A percentile compares a stretch with the other conserved stretches of the same genome.
phyloP scores from a whole-genome alignment of 1,140 invertebrate genomes.

The Drosophila athabasca region DNA sequence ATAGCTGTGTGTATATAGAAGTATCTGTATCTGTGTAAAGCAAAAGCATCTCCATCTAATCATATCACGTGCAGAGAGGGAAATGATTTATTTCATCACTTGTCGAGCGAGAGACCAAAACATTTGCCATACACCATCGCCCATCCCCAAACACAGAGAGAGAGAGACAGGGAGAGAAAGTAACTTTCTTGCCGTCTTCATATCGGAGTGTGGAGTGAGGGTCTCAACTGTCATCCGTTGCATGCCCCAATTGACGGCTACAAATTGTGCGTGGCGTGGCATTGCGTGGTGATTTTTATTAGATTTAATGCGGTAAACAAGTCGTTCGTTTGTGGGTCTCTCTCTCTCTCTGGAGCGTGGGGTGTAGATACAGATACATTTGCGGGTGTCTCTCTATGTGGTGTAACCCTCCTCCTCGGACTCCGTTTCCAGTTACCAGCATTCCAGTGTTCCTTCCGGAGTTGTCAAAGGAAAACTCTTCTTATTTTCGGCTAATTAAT shows the following conservation, averaged over 20 bases:
- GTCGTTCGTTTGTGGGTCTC: slow-evolving; percentile 18
- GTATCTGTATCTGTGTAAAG: slow-evolving; percentile 5
- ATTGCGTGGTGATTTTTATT: slow-evolving; percentile 57
- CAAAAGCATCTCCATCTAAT: slow-evolving; percentile 53
- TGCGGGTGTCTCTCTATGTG: too few species aligned
- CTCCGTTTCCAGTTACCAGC: too few species aligned
- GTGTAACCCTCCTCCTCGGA: too few species aligned
- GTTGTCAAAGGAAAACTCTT: too few species aligned
- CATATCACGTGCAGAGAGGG: slow-evolving; percentile 49
- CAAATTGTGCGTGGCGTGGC: slow-evolving; percentile 37
- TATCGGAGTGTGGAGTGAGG: slow-evolving; percentile 4
- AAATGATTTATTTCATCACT: slow-evolving; percentile 82
- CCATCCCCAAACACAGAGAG: slow-evolving; percentile 15
- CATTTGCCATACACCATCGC: not conserved
- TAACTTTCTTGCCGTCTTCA: slow-evolving; percentile 30
- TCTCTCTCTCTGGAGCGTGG: too few species aligned
- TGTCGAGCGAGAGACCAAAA: slow-evolving; percentile 46
- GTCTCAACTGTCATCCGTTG: not conserved
- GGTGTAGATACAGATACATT: too few species aligned
- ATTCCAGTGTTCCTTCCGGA: too few species aligned
- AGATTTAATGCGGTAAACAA: slow-evolving; percentile 57
- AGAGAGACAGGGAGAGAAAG: not conserved
- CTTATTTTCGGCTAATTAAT: too few species aligned
- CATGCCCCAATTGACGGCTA: slow-evolving; percentile 51
- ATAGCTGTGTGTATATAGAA: too few species aligned